These are phyloP conservation scores for Zaprionus nigranus DNA, from an alignment of 1,140 invertebrate species.

Conservation along the genomic window DNA sequence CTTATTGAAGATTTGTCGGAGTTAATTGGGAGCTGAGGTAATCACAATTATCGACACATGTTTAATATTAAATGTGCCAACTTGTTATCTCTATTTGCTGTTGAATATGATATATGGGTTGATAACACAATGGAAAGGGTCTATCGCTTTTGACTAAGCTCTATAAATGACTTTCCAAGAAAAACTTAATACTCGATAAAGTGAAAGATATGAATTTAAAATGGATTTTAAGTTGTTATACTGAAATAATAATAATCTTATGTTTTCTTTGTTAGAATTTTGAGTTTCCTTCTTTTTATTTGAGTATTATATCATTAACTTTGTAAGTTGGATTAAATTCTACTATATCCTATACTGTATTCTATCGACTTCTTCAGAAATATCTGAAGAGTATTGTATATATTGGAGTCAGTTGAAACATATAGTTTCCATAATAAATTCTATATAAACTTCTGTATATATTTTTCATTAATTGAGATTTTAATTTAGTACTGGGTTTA, in stretches of 20 bases:
- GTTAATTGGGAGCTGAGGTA: conserved; percentile 1
- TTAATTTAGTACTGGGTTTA: neutral
- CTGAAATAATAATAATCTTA: neutral
- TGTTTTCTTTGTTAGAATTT: neutral
- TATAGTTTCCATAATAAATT: no score
- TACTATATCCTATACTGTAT: no score
- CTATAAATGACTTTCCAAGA: neutral
- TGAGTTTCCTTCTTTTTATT: neutral
- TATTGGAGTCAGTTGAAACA: no score
- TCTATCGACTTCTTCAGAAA: no score
- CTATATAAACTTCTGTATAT: no score
- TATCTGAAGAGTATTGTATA: no score
- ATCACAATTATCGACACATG: conserved; percentile 4
- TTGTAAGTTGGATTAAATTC: neutral
- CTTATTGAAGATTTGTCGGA: conserved; percentile 1
- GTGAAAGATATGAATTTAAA: neutral
- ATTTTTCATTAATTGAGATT: neutral
- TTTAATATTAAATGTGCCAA: neutral
- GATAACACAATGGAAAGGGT: neutral
- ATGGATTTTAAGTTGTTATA: neutral
- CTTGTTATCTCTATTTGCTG: neutral
- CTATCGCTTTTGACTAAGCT: neutral
- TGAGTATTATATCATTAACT: no score
- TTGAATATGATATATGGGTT: conserved; percentile 5
- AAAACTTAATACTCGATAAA: neutral